Evolutionary conservation across 1,140 invertebrate genomes (phyloP), one percentile per base, ranked within the genome.

Genomic region (Aphaenogaster floridana): DNA sequence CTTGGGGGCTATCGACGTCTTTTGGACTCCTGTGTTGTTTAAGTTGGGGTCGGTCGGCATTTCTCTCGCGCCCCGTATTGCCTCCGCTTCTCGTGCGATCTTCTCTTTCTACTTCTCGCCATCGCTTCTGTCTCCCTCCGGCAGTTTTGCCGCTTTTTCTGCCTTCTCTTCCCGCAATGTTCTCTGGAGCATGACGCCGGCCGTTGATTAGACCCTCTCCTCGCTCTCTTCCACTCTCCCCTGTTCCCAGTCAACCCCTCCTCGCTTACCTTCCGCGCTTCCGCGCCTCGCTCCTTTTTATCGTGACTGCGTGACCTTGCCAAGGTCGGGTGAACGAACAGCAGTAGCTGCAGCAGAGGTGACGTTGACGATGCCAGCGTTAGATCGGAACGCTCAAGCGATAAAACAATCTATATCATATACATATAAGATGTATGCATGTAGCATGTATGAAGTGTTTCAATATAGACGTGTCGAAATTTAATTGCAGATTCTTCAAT

Each of bases 261-360:
- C 83, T 79, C 64, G 42, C 80, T 52, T 36, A 42, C 77, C 50
- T 76, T 64, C 68, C 80, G 71, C 50, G 78, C 77, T 69, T 68
- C 54, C 69, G 64, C 84, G 64, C 84, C 86, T 68, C 79, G 61
- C 80, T 89, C 68, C 79, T 93, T 93, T 92, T 92, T 90, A 89
- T 88, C 87, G 90, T 87, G 85, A 81, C 90, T 86, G 77, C 85
- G 91, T 95, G 94, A 95, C 95, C 95, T 95, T 95, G 95, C 94
- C 92, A 95, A 95, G 95, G 94, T 94, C 94, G 94, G 94, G 95
- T 95, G 94, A 95, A 95, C 93, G 95, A 95, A 95, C 95, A 95
- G 94, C 91, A 92, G 88, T 83, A 69, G 48, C 78, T 54, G 68
- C 80, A 63, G 69, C 42, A 57, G 80, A 84, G 80, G 54, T 84